Evolutionary conservation across 2,888 invertebrate genomes (phyloP).

Genomic region (Kuschelorhynchus macadamiae): DNA sequence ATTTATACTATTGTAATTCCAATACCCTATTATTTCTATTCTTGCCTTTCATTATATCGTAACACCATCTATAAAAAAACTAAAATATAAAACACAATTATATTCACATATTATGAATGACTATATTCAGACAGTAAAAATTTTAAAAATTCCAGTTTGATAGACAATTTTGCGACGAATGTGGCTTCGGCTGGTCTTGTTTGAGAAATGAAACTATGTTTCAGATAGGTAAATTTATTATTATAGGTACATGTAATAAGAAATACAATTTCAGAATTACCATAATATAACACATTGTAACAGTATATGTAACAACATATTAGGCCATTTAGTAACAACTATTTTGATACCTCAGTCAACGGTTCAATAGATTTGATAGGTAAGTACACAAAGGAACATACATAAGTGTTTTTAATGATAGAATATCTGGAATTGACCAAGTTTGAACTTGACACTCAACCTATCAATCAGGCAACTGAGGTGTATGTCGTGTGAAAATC

Average conservation of each 20-base stretch:
- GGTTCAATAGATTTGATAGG: constrained; percentile 5
- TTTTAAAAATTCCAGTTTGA: too few species aligned
- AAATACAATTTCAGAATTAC: constrained; percentile 64
- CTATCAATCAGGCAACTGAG: neutral
- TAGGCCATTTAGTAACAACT: constrained; percentile 42
- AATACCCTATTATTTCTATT: too few species aligned
- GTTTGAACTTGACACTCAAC: neutral
- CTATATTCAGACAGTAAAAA: too few species aligned
- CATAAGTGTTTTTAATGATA: neutral
- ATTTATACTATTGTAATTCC: too few species aligned
- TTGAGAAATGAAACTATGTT: too few species aligned
- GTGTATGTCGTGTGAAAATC: neutral
- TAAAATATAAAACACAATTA: too few species aligned
- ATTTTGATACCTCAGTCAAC: constrained; percentile 26
- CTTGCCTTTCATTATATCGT: too few species aligned
- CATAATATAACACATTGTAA: constrained; percentile 63
- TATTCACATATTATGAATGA: too few species aligned
- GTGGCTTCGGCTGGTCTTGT: too few species aligned
- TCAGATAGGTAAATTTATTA: too few species aligned
- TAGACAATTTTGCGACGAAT: too few species aligned
- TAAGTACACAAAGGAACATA: neutral
- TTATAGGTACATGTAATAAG: constrained; percentile 64
- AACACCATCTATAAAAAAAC: too few species aligned
- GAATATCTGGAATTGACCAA: neutral
- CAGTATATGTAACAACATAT: constrained; percentile 64